Evolutionary conservation across 2,888 invertebrate genomes (phyloP), one percentile per base, ranked within the genome.

Genomic region (Ferrisia virgata): DNA sequence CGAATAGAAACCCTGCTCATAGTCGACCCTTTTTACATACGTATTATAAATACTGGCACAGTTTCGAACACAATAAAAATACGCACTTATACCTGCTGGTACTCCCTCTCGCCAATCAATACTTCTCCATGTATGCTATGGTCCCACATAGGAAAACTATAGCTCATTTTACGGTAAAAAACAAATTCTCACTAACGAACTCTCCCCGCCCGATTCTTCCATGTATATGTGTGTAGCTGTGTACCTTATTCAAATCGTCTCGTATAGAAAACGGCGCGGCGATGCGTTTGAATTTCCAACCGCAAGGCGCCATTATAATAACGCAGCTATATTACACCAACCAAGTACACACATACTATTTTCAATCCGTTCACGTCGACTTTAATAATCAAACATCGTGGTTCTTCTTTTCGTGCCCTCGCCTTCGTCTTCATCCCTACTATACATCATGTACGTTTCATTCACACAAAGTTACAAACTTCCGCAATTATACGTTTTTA

Each of bases 401-500:
- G 72, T 28, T 64, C 22, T 53, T 53, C 69, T 69, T 76, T 76
- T 76, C 33, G 13, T 33, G 5, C n/a, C 8, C 72, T 72, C 58
- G 1, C 25, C 25, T 28, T 3, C 28, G 2, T n/a, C 64, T 25
- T 15, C 64, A 15, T 18, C 11, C 2, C 18, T 3, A 25, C 58
- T 13, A 28, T n/a, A 13, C 22, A 64, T 28, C 64, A 6, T 28
- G 22, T 47, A 11, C 28, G 13, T 64, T 64, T 28, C 64, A 64
- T 28, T 64, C 64, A 22, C 53, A 53, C 53, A 9, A 0, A 5
- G 53, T 18, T 64, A 64, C 15, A 64, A 25, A 76, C 72, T 76
- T 76, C 72, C 72, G 72, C 72, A 76, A 76, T 76, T 76, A 76
- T 36, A 76, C 36, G 72, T 76, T 64, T n/a, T 76, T 28, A 76